Evolutionary conservation across 2,888 invertebrate species (phyloP), one percentile per base, ranked within the genome.

Genomic region (Macropis europaea): DNA sequence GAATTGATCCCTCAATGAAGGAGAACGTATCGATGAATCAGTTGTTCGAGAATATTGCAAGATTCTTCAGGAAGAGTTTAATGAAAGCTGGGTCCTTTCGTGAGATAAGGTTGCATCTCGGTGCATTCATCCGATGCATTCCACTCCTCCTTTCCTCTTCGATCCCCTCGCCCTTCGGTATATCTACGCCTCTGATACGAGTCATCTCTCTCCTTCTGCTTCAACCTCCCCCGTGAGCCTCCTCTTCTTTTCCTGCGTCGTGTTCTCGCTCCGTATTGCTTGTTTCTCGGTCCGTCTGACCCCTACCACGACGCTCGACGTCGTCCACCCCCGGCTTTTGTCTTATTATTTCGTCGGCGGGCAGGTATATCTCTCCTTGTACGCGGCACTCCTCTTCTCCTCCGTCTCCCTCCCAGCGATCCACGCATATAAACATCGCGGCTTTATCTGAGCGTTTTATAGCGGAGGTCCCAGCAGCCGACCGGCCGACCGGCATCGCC

Each of bases 381-480:
- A 70, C 73, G 60, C 62, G 77, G 77, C 78, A 62, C 76, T 77
- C 75, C 76, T 77, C 71, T 76, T 36, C 57, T 60, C 62, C 75
- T 76, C 76, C 71, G 74, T 36, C 57, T 60, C 62, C 69, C 71
- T 73, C 70, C 57, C 62, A 52, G 69, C 73, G 75, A 76, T 82
- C 77, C 79, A 74, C 79, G 82, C 86, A 86, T 88, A 86, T 88
- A 88, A 88, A 88, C 84, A 85, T 86, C 76, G 84, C 82, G 82
- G 84, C 83, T 88, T 87, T 87, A 87, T 88, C 84, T 84, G 82
- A 81, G 75, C 81, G 82, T 87, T 87, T 88, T 86, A 86, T 87
- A 82, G 82, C 81, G 77, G 72, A 66, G 76, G 76, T 80, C 71
- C 69, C 61, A 19, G 61, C 61, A 59, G 59, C 52, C 62, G 64